These are phyloP conservation scores for Lycopodina hypogea DNA, from an alignment of 37 sponge, comb jelly and placozoan species.

Conservation along the genomic window DNA sequence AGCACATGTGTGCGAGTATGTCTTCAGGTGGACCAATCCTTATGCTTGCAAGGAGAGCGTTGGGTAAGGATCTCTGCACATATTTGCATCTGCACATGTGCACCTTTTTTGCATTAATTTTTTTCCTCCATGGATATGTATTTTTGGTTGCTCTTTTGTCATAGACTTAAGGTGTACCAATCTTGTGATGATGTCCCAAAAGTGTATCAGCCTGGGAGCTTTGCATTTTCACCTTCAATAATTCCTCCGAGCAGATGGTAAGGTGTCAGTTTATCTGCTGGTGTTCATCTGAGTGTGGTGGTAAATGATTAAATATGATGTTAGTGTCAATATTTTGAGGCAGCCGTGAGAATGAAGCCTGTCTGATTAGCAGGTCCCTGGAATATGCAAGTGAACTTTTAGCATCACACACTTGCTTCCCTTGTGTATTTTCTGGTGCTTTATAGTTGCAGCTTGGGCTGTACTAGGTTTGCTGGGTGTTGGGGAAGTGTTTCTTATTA, in stretches of 20 bases:
- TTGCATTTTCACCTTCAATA: slow-evolving; percentile 8
- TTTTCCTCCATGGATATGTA: background rate
- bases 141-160: background rate
- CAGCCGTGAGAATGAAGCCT: no score
- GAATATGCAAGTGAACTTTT: no score
- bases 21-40: slow-evolving; percentile 36
- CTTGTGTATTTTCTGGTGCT: no score
- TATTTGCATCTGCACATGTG: background rate
- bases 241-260: slow-evolving; percentile 1
- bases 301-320: no score
- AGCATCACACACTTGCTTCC: no score
- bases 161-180: slow-evolving; percentile 1
- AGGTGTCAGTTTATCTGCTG: background rate
- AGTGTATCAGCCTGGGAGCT: background rate
- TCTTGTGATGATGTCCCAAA: background rate
- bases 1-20: slow-evolving; percentile 18
- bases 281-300: no score
- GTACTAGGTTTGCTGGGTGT: no score
- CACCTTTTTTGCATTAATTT: background rate
- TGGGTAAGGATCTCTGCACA: background rate
- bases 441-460: no score
- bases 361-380: no score
- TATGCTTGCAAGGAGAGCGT: slow-evolving; percentile 35
- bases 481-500: no score
- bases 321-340: no score